Evolutionary conservation across 2,888 invertebrate species (phyloP), one percentile per base, ranked within the genome.

Genomic region (Nemapogon koenigi): DNA sequence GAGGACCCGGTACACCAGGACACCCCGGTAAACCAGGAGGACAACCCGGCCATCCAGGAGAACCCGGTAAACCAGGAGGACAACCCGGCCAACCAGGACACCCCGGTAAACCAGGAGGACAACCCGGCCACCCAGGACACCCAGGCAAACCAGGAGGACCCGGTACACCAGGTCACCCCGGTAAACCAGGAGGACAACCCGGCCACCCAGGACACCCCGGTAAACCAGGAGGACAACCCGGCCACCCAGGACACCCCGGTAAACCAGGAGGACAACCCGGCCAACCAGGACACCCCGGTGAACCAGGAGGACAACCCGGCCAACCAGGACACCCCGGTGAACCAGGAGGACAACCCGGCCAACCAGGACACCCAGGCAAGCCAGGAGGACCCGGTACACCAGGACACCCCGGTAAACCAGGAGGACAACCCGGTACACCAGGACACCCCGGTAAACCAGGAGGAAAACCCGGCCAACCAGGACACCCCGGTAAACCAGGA

Each of bases 291-390:
- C 16, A 27, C 2, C 41, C 53, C 36, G 49, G 45, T 4, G 44
- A 43, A 30, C 55, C 57, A 38, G 58, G 57, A 28, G 56, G 49
- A 19, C 71, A 67, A 37, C 43, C 39, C n/a, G 39, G n/a, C n/a
- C n/a, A n/a, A n/a, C n/a, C n/a, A n/a, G n/a, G n/a, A n/a, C n/a
- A 31, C 8, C 56, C 42, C 37, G 38, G 17, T 0, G 25, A 33
- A 19, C 26, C 53, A 38, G 46, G 48, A 36, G 43, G 35, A 33
- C 54, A 56, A 35, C 43, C 42, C 39, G 49, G n/a, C n/a, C n/a
- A 46, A 35, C 62, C 67, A 26, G 47, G 40, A 17, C 29, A 16
- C 8, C 33, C 32, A 38, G 26, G 27, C 3, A 35, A 17, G 6
- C 39, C 39, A 39, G 39, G 15, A 3, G 18, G 16, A 2, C 31